Base-by-base conservation (phyloP, 2,888 invertebrate genomes). In the Lathronympha strigana region DNA sequence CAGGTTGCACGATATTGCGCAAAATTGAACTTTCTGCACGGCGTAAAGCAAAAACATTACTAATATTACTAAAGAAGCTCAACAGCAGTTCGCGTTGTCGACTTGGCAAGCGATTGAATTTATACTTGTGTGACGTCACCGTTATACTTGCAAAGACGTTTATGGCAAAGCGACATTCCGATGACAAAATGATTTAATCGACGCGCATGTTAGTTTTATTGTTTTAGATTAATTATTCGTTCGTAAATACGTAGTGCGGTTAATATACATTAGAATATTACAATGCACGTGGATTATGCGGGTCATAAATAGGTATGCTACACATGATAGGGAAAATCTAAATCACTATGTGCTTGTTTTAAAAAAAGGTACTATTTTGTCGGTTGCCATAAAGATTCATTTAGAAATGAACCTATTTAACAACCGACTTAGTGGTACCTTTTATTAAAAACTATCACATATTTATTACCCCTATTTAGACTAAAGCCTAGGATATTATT, bases 101-200 rank as follows among this genome's bases (percentile, higher is more conserved):
- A 36, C 8, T 28, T 28, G 28, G 17, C 40, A 40, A 40, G 40
- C 40, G 2, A 4, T 21, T 9, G 33, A 33, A 9, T 11, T 33
- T 15, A 6, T n/a, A n/a, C 3, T n/a, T 45, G 19, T 38, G 49
- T 66, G 60, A 61, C 47, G 66, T 66, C 66, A 66, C 28, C 54
- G 31, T 25, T 33, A 40, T 43, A 40, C 43, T 51, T n/a, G 23
- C 36, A 38, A 36, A 40, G 58, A 53, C 51, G 31, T 19, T 21
- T 60, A 64, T 53, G 64, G 58, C 21, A 21, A 51, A 36, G 51
- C 58, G 21, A 50, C 64, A 64, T 64, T 64, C 64, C 64, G 36
- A 51, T 60, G 58, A n/a, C 54, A 47, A 47, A 49, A 38, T 54
- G 54, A 62, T 47, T 45, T 45, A 54, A 62, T 45, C 11, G 45